Base-by-base conservation (phyloP, 2,797 vertebrate species). In the Echeneis naucrates region DNA sequence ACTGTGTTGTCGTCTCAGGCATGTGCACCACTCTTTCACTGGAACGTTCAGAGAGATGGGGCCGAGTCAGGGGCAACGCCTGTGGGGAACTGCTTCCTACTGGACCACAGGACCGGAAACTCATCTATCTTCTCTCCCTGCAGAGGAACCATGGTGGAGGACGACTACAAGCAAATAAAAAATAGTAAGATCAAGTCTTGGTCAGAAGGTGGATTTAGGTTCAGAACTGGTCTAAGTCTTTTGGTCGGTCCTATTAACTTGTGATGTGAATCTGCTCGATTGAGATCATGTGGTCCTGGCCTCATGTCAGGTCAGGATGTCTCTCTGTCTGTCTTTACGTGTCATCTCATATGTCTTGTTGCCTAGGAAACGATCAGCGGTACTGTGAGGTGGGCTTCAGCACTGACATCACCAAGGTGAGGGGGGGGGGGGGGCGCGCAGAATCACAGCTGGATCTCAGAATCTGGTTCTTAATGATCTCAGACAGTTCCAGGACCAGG, bases 301-400 rank as follows among this genome's bases (percentile, higher is more conserved):
- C 35, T 37, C 10, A 3, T 12, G 7, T 37, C 17, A n/a, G 17
- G 42, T 23, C 44, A 47, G 21, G n/a, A 21, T 4, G 42, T n/a
- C 8, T 24, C 21, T 24, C 32, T 35, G 30, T 24, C 32, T 35
- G 30, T 57, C 35, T 16, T 8, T 21, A 27, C 1, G 9, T 32
- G 2, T 40, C 14, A 19, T 11, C 30, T 54, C 9, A 68, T 13
- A 2, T 44, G 4, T 64, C 8, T 61, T 2, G n/a, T 70, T 63
- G 23, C 9, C 21, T 42, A 83, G 81, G 35, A 59, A 55, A 80
- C 0, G 77, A 83, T 63, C 74, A 75, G 48, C 74, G 81, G 5
- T 83, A 77, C 62, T 83, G 81, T 44, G 77, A 80, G 66, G 48
- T 83, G 0, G 81, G 81, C 57, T 83, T 83, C 66, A 80, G 77